These are phyloP conservation scores for Morone chrysops DNA, from an alignment of 2,113 vertebrate species.

Conservation along the genomic window DNA sequence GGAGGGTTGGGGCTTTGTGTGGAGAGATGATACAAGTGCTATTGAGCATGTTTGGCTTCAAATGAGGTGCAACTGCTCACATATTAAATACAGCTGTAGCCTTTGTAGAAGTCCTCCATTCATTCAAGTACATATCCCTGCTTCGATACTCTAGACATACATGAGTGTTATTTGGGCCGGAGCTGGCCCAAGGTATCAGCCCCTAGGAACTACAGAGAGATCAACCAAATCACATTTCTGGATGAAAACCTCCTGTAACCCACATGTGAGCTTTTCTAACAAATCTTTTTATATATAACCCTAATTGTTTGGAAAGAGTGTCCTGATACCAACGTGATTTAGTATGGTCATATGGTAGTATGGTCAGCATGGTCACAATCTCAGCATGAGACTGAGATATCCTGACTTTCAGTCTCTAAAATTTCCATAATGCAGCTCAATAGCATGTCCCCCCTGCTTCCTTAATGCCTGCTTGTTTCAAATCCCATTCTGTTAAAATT, in stretches of 20 bases:
- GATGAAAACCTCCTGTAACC: not conserved
- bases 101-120: slow-evolving; percentile 33
- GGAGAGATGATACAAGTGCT: slow-evolving; percentile 34
- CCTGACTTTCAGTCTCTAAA: too few species aligned
- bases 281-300: too few species aligned
- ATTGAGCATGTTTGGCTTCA: slow-evolving; percentile 29
- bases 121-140: not conserved
- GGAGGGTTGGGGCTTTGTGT: not conserved
- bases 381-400: not conserved
- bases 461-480: not conserved
- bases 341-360: not conserved
- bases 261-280: not conserved
- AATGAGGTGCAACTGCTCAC: slow-evolving; percentile 17
- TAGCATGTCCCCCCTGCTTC: not conserved
- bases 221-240: not conserved
- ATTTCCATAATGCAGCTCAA: not conserved
- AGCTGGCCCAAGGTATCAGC: not conserved
- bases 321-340: not conserved
- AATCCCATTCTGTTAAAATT: not conserved
- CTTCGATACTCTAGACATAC: not conserved
- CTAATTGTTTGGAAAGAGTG: not conserved
- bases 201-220: not conserved
- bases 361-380: not conserved
- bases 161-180: not conserved
- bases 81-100: slow-evolving; percentile 6